Percentiles rank a stretch among this genome's conserved stretches.
Evolutionary conservation across 1,140 invertebrate genomes (phyloP).

Genomic region (Ceratina calcarata): DNA sequence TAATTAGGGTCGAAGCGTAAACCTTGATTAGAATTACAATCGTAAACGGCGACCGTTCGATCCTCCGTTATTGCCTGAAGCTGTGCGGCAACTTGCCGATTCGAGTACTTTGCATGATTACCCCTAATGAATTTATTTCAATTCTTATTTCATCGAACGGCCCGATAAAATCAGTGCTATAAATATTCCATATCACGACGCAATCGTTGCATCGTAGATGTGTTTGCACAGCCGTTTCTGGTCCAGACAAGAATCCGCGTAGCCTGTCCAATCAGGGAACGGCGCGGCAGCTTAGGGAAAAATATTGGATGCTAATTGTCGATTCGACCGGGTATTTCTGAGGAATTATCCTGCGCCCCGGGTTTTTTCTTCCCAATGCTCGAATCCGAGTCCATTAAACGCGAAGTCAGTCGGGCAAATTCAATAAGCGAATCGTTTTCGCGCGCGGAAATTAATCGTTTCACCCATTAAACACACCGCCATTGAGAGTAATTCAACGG

Average conservation of each 20-base stretch:
- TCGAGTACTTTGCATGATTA: neutral
- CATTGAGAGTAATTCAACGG: slow-evolving; percentile 40
- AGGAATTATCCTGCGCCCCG: slow-evolving; percentile 35
- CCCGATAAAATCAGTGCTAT: too few species aligned
- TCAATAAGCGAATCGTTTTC: slow-evolving; percentile 50
- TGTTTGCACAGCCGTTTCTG: neutral
- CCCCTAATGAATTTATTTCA: neutral
- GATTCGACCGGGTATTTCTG: slow-evolving; percentile 38
- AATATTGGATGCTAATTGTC: slow-evolving; percentile 43
- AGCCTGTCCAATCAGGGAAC: neutral
- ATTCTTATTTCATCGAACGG: too few species aligned
- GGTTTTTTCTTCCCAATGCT: slow-evolving; percentile 17
- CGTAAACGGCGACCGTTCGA: slow-evolving; percentile 13
- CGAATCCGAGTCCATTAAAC: slow-evolving; percentile 44
- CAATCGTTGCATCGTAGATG: too few species aligned
- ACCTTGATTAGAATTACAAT: slow-evolving; percentile 49
- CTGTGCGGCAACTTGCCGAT: neutral
- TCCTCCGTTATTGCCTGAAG: neutral
- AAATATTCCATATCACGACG: too few species aligned
- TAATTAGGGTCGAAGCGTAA: slow-evolving; percentile 42
- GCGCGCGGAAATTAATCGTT: slow-evolving; percentile 50
- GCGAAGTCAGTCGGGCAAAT: slow-evolving; percentile 43
- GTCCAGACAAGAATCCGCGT: too few species aligned
- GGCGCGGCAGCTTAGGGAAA: neutral
- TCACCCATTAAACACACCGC: slow-evolving; percentile 46